Evolutionary conservation across 2,888 invertebrate genomes (phyloP).

Genomic region (Tachina grossa): DNA sequence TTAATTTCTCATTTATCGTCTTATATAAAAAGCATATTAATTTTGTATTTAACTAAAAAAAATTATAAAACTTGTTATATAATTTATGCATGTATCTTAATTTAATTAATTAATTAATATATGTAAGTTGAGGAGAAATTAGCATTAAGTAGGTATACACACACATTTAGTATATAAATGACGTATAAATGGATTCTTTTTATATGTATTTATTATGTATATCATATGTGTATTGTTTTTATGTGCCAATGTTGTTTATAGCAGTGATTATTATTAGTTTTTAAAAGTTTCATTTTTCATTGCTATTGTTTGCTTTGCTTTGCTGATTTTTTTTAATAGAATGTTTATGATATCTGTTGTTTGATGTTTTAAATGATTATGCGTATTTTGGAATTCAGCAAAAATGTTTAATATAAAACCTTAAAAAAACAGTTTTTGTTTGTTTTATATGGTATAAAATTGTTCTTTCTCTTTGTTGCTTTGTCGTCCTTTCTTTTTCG

Average conservation of each 20-base stretch:
- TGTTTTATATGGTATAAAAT: constrained; percentile 51
- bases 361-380: constrained; percentile 39
- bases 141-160: constrained; percentile 62
- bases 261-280: constrained; percentile 56
- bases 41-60: constrained; percentile 70
- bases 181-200: constrained; percentile 55
- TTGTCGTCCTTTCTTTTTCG: constrained; percentile 44
- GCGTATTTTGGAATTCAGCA: constrained; percentile 46
- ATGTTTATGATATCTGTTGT: constrained; percentile 33
- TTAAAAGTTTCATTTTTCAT: background rate
- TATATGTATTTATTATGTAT: constrained; percentile 40
- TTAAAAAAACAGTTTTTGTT: constrained; percentile 21
- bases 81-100: constrained; percentile 69
- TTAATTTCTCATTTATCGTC: constrained; percentile 45
- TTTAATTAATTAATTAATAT: constrained; percentile 61
- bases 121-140: constrained; percentile 63
- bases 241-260: constrained; percentile 62
- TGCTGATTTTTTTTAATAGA: constrained; percentile 17
- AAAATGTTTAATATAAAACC: constrained; percentile 27
- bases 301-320: constrained; percentile 13
- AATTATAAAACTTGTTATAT: constrained; percentile 64
- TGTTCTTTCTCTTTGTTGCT: constrained; percentile 45
- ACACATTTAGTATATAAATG: constrained; percentile 53
- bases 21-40: constrained; percentile 68
- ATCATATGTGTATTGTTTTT: constrained; percentile 39